Evolutionary conservation across 35 echinoderm and acorn worm species (phyloP).

Genomic region (Heliocidaris tuberculata): DNA sequence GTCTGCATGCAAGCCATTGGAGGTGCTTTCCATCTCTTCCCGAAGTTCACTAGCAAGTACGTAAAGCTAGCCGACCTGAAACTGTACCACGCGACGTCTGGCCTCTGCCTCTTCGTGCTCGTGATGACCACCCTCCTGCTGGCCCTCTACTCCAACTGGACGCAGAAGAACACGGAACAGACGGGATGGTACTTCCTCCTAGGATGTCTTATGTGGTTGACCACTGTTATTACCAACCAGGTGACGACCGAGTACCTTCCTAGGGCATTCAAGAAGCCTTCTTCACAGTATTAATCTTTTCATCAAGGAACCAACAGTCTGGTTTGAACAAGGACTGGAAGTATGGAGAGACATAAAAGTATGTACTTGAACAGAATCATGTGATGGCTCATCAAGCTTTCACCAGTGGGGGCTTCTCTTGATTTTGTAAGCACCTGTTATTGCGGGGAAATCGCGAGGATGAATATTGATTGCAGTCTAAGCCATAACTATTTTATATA

Average conservation of each 20-base stretch:
- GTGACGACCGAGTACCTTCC: slow-evolving; percentile 85
- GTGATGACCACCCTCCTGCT: slow-evolving; percentile 72
- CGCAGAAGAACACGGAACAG: slow-evolving; percentile 47
- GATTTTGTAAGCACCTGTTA: neutral
- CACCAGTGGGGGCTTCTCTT: neutral
- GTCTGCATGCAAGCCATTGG: slow-evolving; percentile 60
- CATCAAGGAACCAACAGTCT: neutral
- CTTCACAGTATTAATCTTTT: slow-evolving; percentile 73
- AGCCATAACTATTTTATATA: too few relatives aligned
- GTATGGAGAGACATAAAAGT: neutral
- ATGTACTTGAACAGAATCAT: neutral
- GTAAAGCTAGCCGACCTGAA: slow-evolving; percentile 87
- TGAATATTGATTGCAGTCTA: too few relatives aligned
- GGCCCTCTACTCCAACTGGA: slow-evolving; percentile 86
- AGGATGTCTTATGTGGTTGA: slow-evolving; percentile 59
- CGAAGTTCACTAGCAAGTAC: slow-evolving; percentile 53
- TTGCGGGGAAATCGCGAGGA: too few relatives aligned
- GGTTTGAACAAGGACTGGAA: too few relatives aligned
- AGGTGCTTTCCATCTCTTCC: slow-evolving; percentile 72
- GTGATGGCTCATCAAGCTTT: neutral
- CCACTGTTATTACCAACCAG: slow-evolving; percentile 87
- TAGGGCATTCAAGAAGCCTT: slow-evolving; percentile 85
- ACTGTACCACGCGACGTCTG: slow-evolving; percentile 95
- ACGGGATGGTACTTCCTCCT: slow-evolving; percentile 77
- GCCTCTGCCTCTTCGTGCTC: slow-evolving; percentile 75